Evolutionary conservation across 1,140 invertebrate species (phyloP).

Genomic region (Plectrocnemia conspersa): DNA sequence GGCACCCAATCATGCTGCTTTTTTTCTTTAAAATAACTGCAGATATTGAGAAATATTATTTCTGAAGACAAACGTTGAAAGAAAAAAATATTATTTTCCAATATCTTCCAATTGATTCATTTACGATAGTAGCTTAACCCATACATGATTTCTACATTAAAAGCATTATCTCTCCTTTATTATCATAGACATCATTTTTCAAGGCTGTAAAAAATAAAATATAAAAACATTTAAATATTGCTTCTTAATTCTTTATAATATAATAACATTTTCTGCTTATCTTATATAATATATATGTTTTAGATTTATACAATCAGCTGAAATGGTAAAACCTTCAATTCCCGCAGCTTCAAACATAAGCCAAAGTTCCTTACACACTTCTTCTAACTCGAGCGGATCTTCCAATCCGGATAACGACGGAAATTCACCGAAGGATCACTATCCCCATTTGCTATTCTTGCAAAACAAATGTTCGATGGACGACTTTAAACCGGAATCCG

Average conservation of each 20-base stretch:
- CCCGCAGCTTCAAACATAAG: conserved; percentile 47
- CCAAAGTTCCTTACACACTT: conserved; percentile 13
- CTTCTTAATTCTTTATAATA: background rate
- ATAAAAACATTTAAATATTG: background rate
- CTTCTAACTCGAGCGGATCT: conserved; percentile 1
- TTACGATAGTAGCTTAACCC: no score
- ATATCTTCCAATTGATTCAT: no score
- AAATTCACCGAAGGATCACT: conserved; percentile 54
- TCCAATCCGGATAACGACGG: conserved; percentile 31
- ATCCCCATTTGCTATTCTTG: conserved; percentile 71
- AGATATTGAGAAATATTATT: no score
- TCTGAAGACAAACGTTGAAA: no score
- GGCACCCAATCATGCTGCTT: no score
- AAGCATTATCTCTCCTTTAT: no score
- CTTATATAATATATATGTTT: conserved; percentile 27
- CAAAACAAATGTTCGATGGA: conserved; percentile 69
- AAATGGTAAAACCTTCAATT: conserved; percentile 80
- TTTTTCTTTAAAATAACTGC: no score
- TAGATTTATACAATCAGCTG: conserved; percentile 76
- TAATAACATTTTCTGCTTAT: background rate
- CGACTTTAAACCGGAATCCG: conserved; percentile 62
- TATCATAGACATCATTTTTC: no score
- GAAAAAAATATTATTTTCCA: no score
- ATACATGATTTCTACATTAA: no score
- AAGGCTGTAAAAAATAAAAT: no score